Conservation (phyloP, 2,113 vertebrate species). For the Gymnobelideus leadbeateri region DNA sequence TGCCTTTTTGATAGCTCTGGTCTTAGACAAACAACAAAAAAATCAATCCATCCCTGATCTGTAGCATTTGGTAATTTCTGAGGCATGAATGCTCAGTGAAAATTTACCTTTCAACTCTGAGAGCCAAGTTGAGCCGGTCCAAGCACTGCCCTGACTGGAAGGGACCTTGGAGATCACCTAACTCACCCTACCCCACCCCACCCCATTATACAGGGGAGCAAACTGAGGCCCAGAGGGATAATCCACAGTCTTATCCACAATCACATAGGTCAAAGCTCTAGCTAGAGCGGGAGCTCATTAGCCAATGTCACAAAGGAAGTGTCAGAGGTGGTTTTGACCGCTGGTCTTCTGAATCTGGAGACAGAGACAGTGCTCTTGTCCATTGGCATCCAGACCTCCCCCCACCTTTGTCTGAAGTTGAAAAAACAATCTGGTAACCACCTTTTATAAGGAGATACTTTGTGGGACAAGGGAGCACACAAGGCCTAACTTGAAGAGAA, state of each 20-base stretch:
- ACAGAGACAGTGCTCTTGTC: background rate
- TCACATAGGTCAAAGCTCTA: background rate
- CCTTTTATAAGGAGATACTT: background rate
- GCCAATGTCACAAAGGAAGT: background rate
- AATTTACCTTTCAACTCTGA: background rate
- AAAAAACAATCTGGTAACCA: background rate
- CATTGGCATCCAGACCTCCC: background rate
- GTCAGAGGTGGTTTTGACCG: background rate
- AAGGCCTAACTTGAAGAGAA: background rate
- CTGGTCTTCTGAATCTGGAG: background rate
- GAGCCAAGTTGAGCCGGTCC: background rate
- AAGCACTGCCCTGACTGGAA: background rate
- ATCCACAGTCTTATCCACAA: no score
- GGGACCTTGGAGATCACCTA: background rate
- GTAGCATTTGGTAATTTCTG: background rate
- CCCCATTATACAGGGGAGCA: background rate
- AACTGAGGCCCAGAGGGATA: background rate
- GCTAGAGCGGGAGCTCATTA: background rate
- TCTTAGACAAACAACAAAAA: background rate
- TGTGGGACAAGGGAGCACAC: conserved; percentile 5
- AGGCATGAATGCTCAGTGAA: background rate
- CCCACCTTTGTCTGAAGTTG: background rate
- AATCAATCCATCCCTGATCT: background rate
- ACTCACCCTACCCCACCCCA: background rate
- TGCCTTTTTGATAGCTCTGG: background rate